Base-by-base conservation (phyloP, 2,113 vertebrate species). In the Raja brachyura region DNA sequence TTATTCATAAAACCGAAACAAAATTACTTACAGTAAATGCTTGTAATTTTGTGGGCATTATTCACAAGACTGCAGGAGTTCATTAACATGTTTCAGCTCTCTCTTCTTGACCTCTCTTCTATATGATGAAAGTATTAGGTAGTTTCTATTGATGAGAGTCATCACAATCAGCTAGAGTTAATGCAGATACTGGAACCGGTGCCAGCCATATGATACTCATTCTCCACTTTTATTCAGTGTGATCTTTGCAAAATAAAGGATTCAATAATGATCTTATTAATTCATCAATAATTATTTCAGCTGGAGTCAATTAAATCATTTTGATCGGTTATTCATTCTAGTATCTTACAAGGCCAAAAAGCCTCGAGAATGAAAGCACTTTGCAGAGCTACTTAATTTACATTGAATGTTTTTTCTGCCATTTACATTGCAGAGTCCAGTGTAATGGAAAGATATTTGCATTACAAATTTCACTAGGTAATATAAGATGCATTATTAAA, bases 381-480 rank as follows among this genome's bases (percentile, higher is more conserved):
- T 92, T 92, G 54, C 73, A 92, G 39, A 68, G 48, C 66, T 11
- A 33, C 90, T 74, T 92, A 92, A 92, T 92, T 92, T 92, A 74
- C 68, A 92, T 92, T 73, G 22, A 11, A 68, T 92, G 68, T 33
- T 92, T 92, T 92, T 73, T 92, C 90, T 92, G 68, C 90, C 68
- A 92, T 92, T 92, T 73, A 92, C 90, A 92, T 92, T 92, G 66
- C 68, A 25, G 66, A 54, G 66, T 92, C 66, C 39, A 73, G 11
- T 70, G 18, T 92, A 92, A 92, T 92, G 90, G 33, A 68, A 92
- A 20, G 39, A 54, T 33, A 92, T 92, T 92, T 92, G 48, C 66
- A 92, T 92, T 92, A 92, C 68, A 92, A 92, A 92, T 54, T 70
- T 68, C 90, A 28, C 90, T 73, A 74, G 90, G 39, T 92, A 92